Percentiles rank a stretch among this genome's conserved stretches.
These are phyloP conservation scores for Diorhabda sublineata DNA, from an alignment of 1,140 invertebrate species.

Conservation along the genomic window DNA sequence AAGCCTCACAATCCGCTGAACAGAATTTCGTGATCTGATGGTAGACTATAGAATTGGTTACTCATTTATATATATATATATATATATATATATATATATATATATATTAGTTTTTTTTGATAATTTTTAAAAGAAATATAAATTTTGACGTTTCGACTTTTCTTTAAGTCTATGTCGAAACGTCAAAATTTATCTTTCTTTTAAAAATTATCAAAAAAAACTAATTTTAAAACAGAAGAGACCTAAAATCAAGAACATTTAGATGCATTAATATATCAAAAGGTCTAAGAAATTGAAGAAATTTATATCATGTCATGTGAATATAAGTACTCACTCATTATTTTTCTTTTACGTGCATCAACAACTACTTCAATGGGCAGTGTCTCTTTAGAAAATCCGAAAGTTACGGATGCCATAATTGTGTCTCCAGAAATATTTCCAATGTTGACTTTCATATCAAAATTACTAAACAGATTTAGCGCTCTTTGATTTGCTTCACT, in stretches of 20 bases:
- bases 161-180: too few species aligned
- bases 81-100: neutral
- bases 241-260: too few species aligned
- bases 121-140: too few species aligned
- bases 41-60: neutral
- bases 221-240: too few species aligned
- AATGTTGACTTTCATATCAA: neutral
- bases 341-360: neutral
- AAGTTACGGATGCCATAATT: neutral
- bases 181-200: too few species aligned
- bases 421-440: neutral
- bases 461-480: neutral
- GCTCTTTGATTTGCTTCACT: neutral
- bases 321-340: neutral
- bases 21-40: neutral
- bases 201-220: too few species aligned
- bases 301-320: too few species aligned
- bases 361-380: neutral
- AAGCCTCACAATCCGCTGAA: neutral
- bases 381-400: neutral
- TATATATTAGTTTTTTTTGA: too few species aligned
- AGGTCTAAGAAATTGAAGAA: too few species aligned
- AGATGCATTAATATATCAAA: too few species aligned
- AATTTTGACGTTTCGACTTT: too few species aligned
- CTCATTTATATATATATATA: neutral